Base-by-base conservation (phyloP, 2,797 vertebrate genomes). In the Spheniscus humboldti region DNA sequence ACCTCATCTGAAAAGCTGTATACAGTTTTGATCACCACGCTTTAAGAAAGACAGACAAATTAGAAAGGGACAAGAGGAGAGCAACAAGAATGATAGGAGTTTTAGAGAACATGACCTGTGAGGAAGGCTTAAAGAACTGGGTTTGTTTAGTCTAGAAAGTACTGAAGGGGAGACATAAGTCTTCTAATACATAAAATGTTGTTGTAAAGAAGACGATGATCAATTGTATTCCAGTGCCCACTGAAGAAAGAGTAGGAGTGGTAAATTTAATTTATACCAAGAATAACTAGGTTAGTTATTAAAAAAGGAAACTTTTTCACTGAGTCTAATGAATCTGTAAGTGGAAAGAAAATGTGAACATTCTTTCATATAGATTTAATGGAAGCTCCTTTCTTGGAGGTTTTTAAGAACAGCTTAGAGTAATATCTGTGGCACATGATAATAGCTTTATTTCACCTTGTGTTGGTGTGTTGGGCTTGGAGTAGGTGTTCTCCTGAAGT, bases 91-190 rank as follows among this genome's bases (percentile, higher is more conserved):
- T 93, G 53, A 88, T 22, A 78, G 72, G 75, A 90, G 85, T 89
- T 91, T 88, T 83, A 74, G 67, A 91, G 93, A 95, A 94, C 56
- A 39, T 86, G 88, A 95, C 79, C 82, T 86, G 27, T 93, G 39
- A 84, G 64, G 64, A 88, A 86, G 41, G 82, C 88, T 93, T 95
- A 93, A 86, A 88, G 90, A 92, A 81, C 57, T 78, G 66, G 37
- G 14, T 93, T 92, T 97, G 93, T 96, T 97, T 95, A 94, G 95
- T 94, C 94, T 95, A 72, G 88, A 27, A 87, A 81, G 66, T 88
- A 74, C 82, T 92, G 74, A 91, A 62, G 41, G 62, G 33, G 81
- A 91, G 91, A 82, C 90, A 63, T 82, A 91, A 91, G 75, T 95
- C 90, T 96, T 96, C 43, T 55, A 67, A 75, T 88, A 77, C 45